These are phyloP conservation scores for Drosophila kanekoi DNA, from an alignment of 2,888 invertebrate species.

Conservation along the genomic window DNA sequence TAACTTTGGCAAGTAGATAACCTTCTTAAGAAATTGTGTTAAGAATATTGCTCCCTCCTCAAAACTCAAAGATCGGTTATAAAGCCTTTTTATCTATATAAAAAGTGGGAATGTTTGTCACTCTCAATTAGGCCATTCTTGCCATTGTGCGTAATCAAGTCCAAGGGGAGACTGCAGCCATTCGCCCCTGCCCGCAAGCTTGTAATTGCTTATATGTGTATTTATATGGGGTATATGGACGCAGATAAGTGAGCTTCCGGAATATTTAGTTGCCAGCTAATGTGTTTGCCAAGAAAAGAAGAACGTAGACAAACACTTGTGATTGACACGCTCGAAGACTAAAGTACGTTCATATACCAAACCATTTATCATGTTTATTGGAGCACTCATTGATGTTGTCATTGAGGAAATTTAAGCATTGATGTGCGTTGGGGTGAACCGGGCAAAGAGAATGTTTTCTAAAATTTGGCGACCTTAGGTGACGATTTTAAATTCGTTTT, in stretches of 20 bases:
- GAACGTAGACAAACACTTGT: conserved; percentile 34
- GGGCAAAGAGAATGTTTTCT: no score
- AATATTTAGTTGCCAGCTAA: conserved; percentile 42
- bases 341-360: conserved; percentile 6
- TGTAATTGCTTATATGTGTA: not conserved
- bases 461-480: not conserved
- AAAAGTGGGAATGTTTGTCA: no score
- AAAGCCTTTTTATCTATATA: no score
- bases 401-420: conserved; percentile 51
- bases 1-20: no score
- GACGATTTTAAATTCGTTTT: not conserved
- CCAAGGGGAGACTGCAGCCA: not conserved
- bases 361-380: conserved; percentile 41
- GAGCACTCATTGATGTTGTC: conserved; percentile 31
- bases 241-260: conserved; percentile 32
- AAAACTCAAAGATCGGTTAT: no score
- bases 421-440: not conserved
- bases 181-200: not conserved
- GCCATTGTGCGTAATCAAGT: not conserved
- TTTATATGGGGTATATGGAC: conserved; percentile 1
- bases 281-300: conserved; percentile 42
- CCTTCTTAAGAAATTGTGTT: no score
- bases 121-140: no score
- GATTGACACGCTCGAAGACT: conserved; percentile 4
- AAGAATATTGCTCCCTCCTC: no score